These are phyloP conservation scores for Scaptomyza reducta DNA, from an alignment of 2,888 invertebrate genomes.

Conservation along the genomic window DNA sequence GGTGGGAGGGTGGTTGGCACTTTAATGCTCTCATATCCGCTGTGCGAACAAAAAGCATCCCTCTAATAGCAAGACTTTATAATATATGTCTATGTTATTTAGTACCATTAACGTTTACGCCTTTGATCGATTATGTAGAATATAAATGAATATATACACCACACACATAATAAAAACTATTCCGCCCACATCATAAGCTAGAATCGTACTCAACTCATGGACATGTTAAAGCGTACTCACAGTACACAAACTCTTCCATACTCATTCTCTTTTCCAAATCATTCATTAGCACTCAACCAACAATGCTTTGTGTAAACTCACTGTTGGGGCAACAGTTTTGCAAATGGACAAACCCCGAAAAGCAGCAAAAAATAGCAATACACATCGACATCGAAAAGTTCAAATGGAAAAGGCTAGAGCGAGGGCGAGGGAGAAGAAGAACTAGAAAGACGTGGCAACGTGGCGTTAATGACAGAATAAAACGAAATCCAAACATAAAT, in stretches of 20 bases:
- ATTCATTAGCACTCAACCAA: slow-evolving; percentile 20
- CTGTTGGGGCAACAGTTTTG: slow-evolving; percentile 6
- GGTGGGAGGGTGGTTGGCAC: background rate
- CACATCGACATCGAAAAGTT: background rate
- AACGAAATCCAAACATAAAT: slow-evolving; percentile 81
- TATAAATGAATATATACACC: too few species aligned
- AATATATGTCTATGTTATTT: slow-evolving; percentile 5
- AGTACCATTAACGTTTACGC: slow-evolving; percentile 48
- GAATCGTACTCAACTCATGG: slow-evolving; percentile 13
- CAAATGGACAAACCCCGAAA: slow-evolving; percentile 5
- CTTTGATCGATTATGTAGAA: slow-evolving; percentile 60
- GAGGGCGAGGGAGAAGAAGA: background rate
- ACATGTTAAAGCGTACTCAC: too few species aligned
- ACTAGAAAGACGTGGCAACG: slow-evolving; percentile 50
- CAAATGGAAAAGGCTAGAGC: background rate
- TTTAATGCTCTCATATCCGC: slow-evolving; percentile 42
- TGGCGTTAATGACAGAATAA: slow-evolving; percentile 79
- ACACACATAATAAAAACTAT: slow-evolving; percentile 12
- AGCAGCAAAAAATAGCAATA: slow-evolving; percentile 10
- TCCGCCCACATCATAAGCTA: slow-evolving; percentile 31
- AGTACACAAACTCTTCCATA: background rate
- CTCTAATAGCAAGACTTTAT: slow-evolving; percentile 7
- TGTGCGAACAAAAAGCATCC: slow-evolving; percentile 14
- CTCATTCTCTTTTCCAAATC: background rate
- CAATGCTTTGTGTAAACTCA: background rate